Evolutionary conservation across 2,888 invertebrate species (phyloP).

Genomic region (Nemotelus nigrinus): DNA sequence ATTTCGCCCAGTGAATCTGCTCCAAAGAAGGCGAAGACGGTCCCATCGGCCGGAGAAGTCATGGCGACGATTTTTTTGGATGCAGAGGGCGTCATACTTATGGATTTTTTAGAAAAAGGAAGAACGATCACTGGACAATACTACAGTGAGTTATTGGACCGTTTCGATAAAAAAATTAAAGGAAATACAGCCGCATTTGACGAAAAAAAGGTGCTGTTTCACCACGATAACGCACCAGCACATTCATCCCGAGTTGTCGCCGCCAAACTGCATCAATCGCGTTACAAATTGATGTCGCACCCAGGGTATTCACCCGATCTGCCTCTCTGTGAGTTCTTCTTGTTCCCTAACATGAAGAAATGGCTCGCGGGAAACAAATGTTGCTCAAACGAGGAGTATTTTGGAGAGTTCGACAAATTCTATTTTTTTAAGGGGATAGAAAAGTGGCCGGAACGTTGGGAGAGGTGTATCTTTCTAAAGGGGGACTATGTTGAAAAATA

Average conservation of each 20-base stretch:
- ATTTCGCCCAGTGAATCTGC: conserved; percentile 6
- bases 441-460: conserved; percentile 21
- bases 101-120: conserved; percentile 5
- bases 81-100: conserved; percentile 2
- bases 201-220: conserved; percentile 15
- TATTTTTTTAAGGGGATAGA: not conserved
- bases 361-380: conserved; percentile 15
- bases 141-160: conserved; percentile 19
- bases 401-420: conserved; percentile 22
- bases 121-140: conserved; percentile 10
- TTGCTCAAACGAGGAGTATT: too few species aligned
- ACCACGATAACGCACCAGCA: too few species aligned
- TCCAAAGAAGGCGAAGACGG: conserved; percentile 29
- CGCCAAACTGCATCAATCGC: conserved; percentile 22
- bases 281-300: conserved; percentile 11
- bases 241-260: not conserved
- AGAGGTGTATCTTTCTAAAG: too few species aligned
- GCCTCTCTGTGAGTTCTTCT: not conserved
- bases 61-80: conserved; percentile 8
- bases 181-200: conserved; percentile 1
- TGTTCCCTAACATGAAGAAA: conserved; percentile 25
- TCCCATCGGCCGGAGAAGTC: conserved; percentile 17
- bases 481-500: too few species aligned
- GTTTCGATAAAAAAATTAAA: conserved; percentile 1
- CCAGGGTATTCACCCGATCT: conserved; percentile 13